These are phyloP conservation scores for Pagetopsis macropterus DNA, from an alignment of 2,797 vertebrate genomes.

Conservation along the genomic window DNA sequence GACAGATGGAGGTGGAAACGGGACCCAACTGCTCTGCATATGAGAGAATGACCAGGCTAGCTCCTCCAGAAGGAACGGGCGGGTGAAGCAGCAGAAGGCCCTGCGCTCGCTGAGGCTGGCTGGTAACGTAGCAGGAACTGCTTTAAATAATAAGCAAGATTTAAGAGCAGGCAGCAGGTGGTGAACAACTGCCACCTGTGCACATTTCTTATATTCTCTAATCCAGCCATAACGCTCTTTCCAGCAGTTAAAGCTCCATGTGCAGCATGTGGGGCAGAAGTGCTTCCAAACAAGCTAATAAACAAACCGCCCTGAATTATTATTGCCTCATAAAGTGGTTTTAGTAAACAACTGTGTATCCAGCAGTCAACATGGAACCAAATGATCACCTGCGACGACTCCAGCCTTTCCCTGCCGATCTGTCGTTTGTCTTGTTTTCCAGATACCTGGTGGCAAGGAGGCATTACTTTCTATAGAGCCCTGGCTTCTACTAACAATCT, in stretches of 20 bases:
- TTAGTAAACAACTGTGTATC: neutral
- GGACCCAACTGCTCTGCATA: conserved; percentile 38
- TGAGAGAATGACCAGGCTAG: conserved; percentile 22
- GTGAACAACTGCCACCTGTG: conserved; percentile 17
- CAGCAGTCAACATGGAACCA: neutral
- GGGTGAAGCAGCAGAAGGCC: conserved; percentile 4
- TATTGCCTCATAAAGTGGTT: neutral
- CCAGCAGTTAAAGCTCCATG: conserved; percentile 2
- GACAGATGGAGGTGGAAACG: conserved; percentile 56
- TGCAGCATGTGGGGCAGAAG: neutral
- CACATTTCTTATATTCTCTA: neutral
- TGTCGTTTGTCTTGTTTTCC: no score
- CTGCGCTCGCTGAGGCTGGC: neutral
- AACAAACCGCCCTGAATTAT: neutral
- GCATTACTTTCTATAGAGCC: no score
- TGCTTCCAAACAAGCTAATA: conserved; percentile 2
- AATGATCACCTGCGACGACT: neutral
- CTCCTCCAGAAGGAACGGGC: conserved; percentile 15
- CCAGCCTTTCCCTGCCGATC: no score
- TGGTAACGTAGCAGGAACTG: neutral
- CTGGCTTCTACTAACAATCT: no score
- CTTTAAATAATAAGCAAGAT: conserved; percentile 19
- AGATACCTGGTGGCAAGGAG: no score
- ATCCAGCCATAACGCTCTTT: neutral
- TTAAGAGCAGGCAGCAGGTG: conserved; percentile 14